Percentiles rank a stretch among this genome's conserved stretches.
These are phyloP conservation scores for Lasioglossum villosulum DNA, from an alignment of 2,888 invertebrate genomes.

Conservation along the genomic window DNA sequence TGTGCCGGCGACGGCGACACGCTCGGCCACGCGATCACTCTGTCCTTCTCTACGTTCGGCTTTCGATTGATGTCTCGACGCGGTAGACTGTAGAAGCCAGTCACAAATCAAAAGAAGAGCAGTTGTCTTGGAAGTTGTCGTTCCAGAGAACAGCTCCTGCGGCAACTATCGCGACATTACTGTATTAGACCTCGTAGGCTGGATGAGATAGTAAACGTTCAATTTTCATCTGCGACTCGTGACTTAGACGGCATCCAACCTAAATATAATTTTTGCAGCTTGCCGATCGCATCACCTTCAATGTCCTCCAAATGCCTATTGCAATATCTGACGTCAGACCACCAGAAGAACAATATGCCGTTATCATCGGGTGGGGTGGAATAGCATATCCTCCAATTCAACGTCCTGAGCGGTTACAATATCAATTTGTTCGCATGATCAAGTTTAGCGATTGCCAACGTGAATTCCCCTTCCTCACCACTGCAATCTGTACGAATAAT, in stretches of 20 bases:
- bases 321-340: slow-evolving; percentile 12
- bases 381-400: neutral
- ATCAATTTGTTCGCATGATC: slow-evolving; percentile 33
- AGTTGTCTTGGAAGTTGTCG: no score
- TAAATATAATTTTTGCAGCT: slow-evolving; percentile 37
- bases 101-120: no score
- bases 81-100: no score
- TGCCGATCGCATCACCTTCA: slow-evolving; percentile 23
- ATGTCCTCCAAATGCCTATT: slow-evolving; percentile 10
- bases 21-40: no score
- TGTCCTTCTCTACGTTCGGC: no score
- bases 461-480: neutral
- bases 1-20: no score
- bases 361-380: slow-evolving; percentile 53
- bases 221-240: neutral
- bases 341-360: neutral
- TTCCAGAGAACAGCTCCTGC: no score
- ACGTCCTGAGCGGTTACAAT: slow-evolving; percentile 20
- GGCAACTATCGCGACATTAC: no score
- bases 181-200: neutral
- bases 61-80: no score
- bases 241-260: neutral
- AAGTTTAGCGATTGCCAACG: slow-evolving; percentile 18
- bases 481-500: slow-evolving; percentile 47
- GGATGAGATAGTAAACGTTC: neutral